phyloP scores from a whole-genome alignment of 2,113 vertebrate genomes.

The Plectropomus leopardus region DNA sequence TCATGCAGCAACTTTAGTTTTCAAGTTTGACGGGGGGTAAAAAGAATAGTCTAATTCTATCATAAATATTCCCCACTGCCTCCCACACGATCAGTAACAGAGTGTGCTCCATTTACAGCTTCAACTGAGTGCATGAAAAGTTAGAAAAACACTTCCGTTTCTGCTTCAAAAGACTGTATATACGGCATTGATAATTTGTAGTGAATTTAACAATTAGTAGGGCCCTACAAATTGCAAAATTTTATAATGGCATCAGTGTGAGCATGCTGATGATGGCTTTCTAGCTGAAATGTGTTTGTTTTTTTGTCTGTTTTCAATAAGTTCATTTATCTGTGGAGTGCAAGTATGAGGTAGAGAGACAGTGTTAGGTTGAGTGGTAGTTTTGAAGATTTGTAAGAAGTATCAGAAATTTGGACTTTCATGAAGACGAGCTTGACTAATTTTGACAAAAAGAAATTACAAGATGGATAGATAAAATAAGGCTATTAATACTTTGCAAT shows the following conservation, averaged over 20 bases:
- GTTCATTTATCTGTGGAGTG: too few species aligned
- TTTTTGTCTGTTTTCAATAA: too few species aligned
- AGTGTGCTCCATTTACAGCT: slow-evolving; percentile 27
- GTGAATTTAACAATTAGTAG: slow-evolving; percentile 17
- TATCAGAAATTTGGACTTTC: too few species aligned
- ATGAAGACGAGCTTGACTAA: too few species aligned
- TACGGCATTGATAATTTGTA: not conserved
- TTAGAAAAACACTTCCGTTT: not conserved
- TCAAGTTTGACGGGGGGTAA: slow-evolving; percentile 24
- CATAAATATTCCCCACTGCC: slow-evolving; percentile 52
- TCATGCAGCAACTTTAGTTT: slow-evolving; percentile 35
- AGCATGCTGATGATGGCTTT: too few species aligned
- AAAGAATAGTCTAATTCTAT: slow-evolving; percentile 35
- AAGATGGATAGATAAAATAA: too few species aligned
- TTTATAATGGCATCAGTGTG: not conserved
- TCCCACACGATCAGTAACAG: slow-evolving; percentile 39
- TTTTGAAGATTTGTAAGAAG: too few species aligned
- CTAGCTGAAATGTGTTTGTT: too few species aligned
- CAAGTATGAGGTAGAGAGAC: too few species aligned
- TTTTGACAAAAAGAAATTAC: too few species aligned
- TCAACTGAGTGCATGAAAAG: slow-evolving; percentile 13
- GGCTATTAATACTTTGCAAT: too few species aligned
- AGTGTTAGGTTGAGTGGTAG: too few species aligned
- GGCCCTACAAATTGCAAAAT: not conserved
- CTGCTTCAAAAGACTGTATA: not conserved